A percentile compares a stretch with the other conserved stretches of the same genome.
Evolutionary conservation across 2,113 vertebrate species (phyloP).

Genomic region (Myrmophylax atrothorax): DNA sequence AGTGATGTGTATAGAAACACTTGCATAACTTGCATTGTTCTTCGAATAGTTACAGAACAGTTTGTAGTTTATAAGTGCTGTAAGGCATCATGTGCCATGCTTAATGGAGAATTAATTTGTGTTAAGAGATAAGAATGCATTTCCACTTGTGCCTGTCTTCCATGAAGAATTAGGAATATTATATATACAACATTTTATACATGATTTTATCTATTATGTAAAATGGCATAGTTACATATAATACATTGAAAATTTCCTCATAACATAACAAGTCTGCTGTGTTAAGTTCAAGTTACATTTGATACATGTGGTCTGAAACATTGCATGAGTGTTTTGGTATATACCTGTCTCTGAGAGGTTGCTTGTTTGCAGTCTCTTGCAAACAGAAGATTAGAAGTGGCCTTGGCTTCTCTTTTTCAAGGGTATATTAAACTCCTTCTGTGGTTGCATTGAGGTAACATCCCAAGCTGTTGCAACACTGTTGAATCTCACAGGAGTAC

Average conservation of each 20-base stretch:
- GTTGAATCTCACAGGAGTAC: background rate
- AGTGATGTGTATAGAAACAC: background rate
- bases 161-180: background rate
- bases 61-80: background rate
- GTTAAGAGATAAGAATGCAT: background rate
- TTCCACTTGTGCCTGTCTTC: background rate
- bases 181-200: background rate
- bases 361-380: background rate
- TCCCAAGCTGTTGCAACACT: background rate
- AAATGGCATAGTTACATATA: background rate
- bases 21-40: background rate
- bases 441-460: background rate
- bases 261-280: background rate
- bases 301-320: background rate
- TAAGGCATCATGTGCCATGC: background rate
- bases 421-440: background rate
- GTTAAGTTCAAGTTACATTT: background rate
- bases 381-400: background rate
- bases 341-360: background rate
- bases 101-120: background rate
- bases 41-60: background rate
- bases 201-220: background rate
- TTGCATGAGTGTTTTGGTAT: background rate
- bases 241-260: background rate
- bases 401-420: background rate